Evolutionary conservation across 2,888 invertebrate species (phyloP).

Genomic region (Mayetiola destructor): DNA sequence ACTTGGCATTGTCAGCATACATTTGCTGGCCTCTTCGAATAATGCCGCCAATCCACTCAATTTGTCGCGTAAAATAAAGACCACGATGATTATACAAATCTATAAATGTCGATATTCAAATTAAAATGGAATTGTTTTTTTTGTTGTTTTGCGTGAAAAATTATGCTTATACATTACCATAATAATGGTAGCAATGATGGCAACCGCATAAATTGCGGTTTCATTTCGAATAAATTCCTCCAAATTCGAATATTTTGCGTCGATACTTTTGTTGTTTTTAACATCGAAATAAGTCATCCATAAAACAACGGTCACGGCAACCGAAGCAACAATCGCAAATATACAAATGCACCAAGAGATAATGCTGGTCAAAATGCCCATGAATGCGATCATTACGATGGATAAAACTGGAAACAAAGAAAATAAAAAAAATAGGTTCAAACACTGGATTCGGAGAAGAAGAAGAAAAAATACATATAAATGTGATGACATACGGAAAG

Average conservation of each 20-base stretch:
- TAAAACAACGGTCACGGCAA: slow-evolving; percentile 61
- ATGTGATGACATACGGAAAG: slow-evolving; percentile 48
- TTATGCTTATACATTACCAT: slow-evolving; percentile 46
- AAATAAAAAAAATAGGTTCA: slow-evolving; percentile 28
- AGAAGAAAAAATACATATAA: not conserved
- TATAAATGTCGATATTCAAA: slow-evolving; percentile 31
- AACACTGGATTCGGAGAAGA: not conserved
- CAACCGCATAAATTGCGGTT: slow-evolving; percentile 67
- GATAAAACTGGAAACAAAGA: slow-evolving; percentile 54
- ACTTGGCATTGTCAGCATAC: slow-evolving; percentile 68
- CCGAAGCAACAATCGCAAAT: slow-evolving; percentile 56
- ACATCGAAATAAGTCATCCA: slow-evolving; percentile 84
- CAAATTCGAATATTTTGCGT: slow-evolving; percentile 36
- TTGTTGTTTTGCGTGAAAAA: not conserved
- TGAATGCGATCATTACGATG: slow-evolving; percentile 63
- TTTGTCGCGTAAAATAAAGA: slow-evolving; percentile 63
- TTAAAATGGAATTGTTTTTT: not conserved
- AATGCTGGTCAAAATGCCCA: slow-evolving; percentile 67
- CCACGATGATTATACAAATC: slow-evolving; percentile 57
- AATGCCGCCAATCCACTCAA: slow-evolving; percentile 69
- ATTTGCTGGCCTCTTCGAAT: slow-evolving; percentile 81
- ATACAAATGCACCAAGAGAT: slow-evolving; percentile 83
- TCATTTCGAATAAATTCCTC: slow-evolving; percentile 75
- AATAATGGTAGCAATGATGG: slow-evolving; percentile 73
- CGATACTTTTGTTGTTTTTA: slow-evolving; percentile 34